Conservation (phyloP, 2,113 vertebrate species). For the Gnathonemus echidnorhynchus region DNA sequence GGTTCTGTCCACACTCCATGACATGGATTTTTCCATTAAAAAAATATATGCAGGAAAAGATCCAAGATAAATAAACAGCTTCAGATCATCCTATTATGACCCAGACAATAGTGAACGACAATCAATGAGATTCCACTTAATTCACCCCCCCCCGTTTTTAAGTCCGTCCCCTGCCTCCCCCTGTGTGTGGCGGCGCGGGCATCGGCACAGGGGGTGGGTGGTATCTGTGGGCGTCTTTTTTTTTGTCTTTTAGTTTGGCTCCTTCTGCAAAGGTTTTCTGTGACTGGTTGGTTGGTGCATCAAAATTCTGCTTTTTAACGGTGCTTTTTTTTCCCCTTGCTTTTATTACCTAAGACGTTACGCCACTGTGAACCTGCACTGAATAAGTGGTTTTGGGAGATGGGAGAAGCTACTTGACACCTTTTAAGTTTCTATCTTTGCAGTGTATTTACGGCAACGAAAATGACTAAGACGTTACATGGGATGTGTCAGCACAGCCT, state of each 20-base stretch:
- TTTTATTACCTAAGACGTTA: neutral
- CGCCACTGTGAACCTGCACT: neutral
- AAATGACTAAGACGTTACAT: neutral
- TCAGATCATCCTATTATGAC: neutral
- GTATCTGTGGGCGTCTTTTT: neutral
- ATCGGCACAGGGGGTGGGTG: neutral
- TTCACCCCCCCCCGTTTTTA: neutral
- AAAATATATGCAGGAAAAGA: neutral
- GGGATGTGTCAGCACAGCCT: neutral
- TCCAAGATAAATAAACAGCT: neutral
- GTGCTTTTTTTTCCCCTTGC: neutral
- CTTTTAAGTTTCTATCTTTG: slow-evolving; percentile 2
- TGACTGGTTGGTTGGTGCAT: neutral
- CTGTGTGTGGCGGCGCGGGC: neutral
- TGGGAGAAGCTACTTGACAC: neutral
- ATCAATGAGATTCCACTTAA: neutral
- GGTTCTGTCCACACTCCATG: neutral
- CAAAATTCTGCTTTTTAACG: neutral
- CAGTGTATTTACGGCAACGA: neutral
- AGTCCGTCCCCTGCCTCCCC: neutral
- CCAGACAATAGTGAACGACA: neutral
- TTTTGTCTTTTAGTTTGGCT: neutral
- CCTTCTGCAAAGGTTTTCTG: neutral
- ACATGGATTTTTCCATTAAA: neutral
- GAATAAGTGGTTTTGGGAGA: neutral